Percentiles rank a stretch among this genome's conserved stretches.
phyloP scores from a whole-genome alignment of 23 tunicate genomes.

The Ascidia mentula region DNA sequence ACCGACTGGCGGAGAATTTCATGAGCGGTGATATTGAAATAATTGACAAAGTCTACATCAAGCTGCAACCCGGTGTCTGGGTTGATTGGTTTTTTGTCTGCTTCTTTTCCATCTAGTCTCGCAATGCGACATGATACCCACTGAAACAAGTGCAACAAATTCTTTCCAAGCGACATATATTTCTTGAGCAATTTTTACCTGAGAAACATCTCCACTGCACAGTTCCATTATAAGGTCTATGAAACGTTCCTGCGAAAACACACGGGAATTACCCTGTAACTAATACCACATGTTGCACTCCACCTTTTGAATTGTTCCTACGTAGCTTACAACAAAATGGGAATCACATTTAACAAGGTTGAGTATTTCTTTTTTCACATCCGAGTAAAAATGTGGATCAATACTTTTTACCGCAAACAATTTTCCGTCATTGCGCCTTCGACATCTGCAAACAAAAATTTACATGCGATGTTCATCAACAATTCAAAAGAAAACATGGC shows the following conservation, averaged over 20 bases:
- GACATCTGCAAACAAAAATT: background rate
- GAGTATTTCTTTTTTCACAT: background rate
- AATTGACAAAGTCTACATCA: background rate
- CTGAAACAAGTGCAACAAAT: background rate
- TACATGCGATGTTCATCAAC: background rate
- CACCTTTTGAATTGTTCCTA: background rate
- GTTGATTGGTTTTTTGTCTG: background rate
- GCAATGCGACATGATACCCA: background rate
- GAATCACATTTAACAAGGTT: background rate
- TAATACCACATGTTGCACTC: too few species aligned
- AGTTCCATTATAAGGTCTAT: background rate
- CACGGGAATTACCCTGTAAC: too few species aligned
- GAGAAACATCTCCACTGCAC: background rate
- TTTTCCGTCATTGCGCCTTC: background rate
- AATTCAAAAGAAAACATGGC: too few species aligned
- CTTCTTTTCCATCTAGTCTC: background rate
- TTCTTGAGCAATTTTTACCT: background rate
- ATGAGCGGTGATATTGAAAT: background rate
- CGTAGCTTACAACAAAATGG: background rate
- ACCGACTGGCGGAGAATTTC: background rate
- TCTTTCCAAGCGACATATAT: background rate
- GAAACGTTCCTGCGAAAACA: background rate
- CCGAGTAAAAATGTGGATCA: background rate
- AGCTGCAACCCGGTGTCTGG: background rate
- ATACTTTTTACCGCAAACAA: background rate